Base-by-base conservation (phyloP, 2,797 vertebrate species). In the Hafferia zeledoni region DNA sequence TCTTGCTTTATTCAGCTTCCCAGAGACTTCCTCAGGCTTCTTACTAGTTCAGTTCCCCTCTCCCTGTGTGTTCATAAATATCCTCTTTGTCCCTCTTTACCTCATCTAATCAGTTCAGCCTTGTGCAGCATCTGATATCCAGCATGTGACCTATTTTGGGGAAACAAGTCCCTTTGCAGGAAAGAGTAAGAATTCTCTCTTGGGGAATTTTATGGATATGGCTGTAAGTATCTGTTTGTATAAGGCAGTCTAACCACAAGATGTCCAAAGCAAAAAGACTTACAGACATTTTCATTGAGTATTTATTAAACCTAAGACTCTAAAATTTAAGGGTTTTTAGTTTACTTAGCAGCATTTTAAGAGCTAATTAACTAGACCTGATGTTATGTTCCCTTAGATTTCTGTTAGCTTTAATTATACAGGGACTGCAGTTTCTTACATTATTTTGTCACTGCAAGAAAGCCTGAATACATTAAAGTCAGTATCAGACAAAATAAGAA, bases 401-500 rank as follows among this genome's bases (percentile, higher is more conserved):
- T 85, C 75, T 94, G 49, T 91, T 92, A 82, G 60, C 94, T 93
- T 93, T 93, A 84, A 85, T 97, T 97, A 94, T 55, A 46, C 25
- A 74, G 49, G 33, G 11, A 78, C 41, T 53, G 6, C 61, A 76
- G 31, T 78, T 91, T 83, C 59, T 85, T 95, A 44, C 20, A 56
- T 83, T 78, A 59, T 92, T 80, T 65, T 96, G 61, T 72, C 69
- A 65, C 53, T 55, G 44, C 28, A 31, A n/a, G 37, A 88, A 81
- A 79, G 31, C 41, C 33, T 76, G 63, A 93, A 82, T 90, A 77
- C 41, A 70, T 90, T 89, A 91, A 55, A 94, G 61, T 93, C 61
- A 71, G 17, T 76, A 85, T 82, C 39, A 89, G 41, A 68, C 31
- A 85, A 88, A 78, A 94, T 35, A 92, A 87, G 64, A 39, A 78